Conservation (phyloP, 2,888 invertebrate genomes). For the Polyploca ridens region DNA sequence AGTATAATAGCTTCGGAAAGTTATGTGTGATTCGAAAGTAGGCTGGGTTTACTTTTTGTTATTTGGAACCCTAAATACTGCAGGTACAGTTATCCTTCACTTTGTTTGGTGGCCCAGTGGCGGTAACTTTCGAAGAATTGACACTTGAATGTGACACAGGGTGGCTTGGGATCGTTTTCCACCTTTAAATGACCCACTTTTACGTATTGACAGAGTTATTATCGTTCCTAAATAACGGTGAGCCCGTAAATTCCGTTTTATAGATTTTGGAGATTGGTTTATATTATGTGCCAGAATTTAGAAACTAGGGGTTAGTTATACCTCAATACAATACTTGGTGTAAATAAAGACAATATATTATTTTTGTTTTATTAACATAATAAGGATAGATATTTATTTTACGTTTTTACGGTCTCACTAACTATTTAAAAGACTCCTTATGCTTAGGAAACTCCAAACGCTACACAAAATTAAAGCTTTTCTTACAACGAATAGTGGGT, state of each 20-base stretch:
- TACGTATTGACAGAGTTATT: constrained; percentile 1
- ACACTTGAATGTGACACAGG: not conserved
- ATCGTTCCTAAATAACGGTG: constrained; percentile 1
- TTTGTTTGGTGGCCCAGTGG: not conserved
- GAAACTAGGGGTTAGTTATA: not conserved
- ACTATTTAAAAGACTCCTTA: too few relatives aligned
- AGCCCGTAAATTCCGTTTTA: not conserved
- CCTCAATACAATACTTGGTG: not conserved
- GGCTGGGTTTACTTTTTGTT: too few relatives aligned
- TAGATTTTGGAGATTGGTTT: not conserved
- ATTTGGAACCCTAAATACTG: not conserved
- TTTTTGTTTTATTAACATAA: too few relatives aligned
- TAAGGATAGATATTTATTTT: too few relatives aligned
- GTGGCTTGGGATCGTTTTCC: not conserved
- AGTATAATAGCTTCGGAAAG: too few relatives aligned
- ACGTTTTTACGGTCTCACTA: too few relatives aligned
- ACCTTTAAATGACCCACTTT: constrained; percentile 4
- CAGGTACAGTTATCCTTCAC: not conserved
- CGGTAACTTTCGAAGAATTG: constrained; percentile 9
- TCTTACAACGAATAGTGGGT: too few relatives aligned
- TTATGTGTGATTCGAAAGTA: too few relatives aligned
- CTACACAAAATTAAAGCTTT: too few relatives aligned
- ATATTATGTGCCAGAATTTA: not conserved
- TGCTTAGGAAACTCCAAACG: too few relatives aligned
- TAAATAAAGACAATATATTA: not conserved